Evolutionary conservation across 2,797 vertebrate species (phyloP), one percentile per base, ranked within the genome.

Genomic region (Pygocentrus nattereri): DNA sequence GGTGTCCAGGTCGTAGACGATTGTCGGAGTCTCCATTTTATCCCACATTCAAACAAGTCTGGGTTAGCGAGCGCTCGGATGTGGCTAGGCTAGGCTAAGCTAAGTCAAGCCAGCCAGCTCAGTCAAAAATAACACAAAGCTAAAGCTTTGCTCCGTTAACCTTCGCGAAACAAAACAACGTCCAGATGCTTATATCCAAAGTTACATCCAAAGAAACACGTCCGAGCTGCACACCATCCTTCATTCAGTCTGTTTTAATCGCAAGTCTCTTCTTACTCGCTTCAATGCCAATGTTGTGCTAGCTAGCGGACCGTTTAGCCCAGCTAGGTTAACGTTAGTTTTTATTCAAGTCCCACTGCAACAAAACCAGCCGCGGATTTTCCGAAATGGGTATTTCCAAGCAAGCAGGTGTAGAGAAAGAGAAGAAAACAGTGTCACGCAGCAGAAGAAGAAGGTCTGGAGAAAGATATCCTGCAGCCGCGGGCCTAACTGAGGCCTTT

Each of bases 11-110:
- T 98, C 98, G 95, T 99, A 99, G 90, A 99, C 97, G 94, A 99
- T 97, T 93, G 97, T 98, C 93, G 97, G 97, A 93, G 97, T 96
- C 96, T 98, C 97, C 97, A 99, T 99, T 97, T 97, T 98, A 93
- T 96, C 96, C 97, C 97, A 98, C 97, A 98, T 97, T 96, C 96
- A 97, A 94, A 93, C 94, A 94, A 67, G 86, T 19, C 34, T 54
- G 67, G 70, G 70, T 67, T 61, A 75, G 54, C 88, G 78, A 59
- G 38, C 38, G 41, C 65, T 61, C 65, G 74, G 49, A 16, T 16
- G 49, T 50, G 6, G 19, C 25, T 65, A 59, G n/a, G 23, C 56
- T 47, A 49, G 1, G 47, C 47, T 49, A 52, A n/a, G 79, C 73
- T n/a, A 52, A 23, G 80, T 74, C 76, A 82, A 15, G n/a, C 49